Evolutionary conservation across 2,888 invertebrate genomes (phyloP), one percentile per base, ranked within the genome.

Genomic region (Cistogaster globosa): DNA sequence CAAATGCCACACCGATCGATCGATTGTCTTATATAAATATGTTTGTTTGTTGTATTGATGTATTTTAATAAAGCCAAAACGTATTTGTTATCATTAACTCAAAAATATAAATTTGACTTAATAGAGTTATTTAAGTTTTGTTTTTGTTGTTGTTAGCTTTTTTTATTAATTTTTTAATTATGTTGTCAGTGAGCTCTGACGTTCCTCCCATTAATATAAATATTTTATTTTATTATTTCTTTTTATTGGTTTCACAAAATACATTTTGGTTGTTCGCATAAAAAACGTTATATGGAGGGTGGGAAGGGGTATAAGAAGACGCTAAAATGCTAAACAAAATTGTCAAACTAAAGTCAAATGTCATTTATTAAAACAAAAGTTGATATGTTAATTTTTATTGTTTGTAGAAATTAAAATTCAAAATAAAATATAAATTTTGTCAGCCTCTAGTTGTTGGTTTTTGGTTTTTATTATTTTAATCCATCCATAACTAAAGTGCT

Each of bases 301-400:
- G 26, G 26, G 4, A 4, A 26, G 26, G 26, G 26, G 26, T 1
- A 26, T 26, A 26, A 26, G 4, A 26, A 2, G 2, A 26, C 4
- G 12, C 12, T n/a, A 9, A 57, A 22, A 11, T 20, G 62, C 16
- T 38, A 53, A 72, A 36, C 58, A 71, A 51, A 87, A 87, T 89
- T 90, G 90, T 90, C 90, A 91, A 88, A 88, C 86, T 88, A 89
- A 90, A 91, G 91, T 90, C 90, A 91, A 90, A 89, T 87, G 89
- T 91, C 89, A 89, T 90, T 90, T 90, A 89, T 90, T 89, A 89
- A 62, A 71, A 42, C 60, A 48, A 90, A 89, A 90, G 90, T 89
- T 90, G 88, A 90, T 91, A 90, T 90, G 89, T 90, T 90, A 90
- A 90, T 91, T 88, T 81, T 69, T 60, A 48, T 68, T 20, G 32